Evolutionary conservation across 2,888 invertebrate species (phyloP).

Genomic region (Euplagia quadripunctaria): DNA sequence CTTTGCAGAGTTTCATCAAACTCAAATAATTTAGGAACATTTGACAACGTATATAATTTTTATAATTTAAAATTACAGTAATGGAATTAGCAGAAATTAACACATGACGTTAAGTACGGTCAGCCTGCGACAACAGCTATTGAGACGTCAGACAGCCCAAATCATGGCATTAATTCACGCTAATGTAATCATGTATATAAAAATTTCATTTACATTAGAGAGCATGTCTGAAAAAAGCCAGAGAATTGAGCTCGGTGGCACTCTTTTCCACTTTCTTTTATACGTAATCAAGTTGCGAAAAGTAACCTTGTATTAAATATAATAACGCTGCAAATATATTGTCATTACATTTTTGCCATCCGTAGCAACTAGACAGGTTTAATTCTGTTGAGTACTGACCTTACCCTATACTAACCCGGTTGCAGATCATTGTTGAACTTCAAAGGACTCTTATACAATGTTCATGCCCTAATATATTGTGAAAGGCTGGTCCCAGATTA

Average conservation of each 20-base stretch:
- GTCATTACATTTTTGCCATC: neutral
- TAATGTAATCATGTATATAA: neutral
- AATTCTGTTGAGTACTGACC: constrained; percentile 29
- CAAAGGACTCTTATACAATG: constrained; percentile 25
- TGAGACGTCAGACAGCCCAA: neutral
- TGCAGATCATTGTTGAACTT: constrained; percentile 24
- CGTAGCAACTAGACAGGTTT: constrained; percentile 19
- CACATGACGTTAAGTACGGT: neutral
- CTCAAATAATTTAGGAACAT: too few relatives aligned
- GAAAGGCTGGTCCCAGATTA: constrained; percentile 13
- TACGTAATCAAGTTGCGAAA: neutral
- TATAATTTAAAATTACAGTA: too few relatives aligned
- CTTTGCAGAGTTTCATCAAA: too few relatives aligned
- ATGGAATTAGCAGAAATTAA: too few relatives aligned
- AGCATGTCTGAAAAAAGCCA: neutral
- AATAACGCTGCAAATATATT: neutral
- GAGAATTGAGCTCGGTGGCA: neutral
- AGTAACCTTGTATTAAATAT: neutral
- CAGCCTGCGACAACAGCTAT: neutral
- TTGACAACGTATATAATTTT: too few relatives aligned
- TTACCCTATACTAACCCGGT: constrained; percentile 28
- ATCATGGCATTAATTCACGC: neutral
- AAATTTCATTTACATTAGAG: neutral
- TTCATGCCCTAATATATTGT: constrained; percentile 17
- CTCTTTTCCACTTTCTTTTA: neutral